Conservation (phyloP, 2,113 vertebrate genomes). For the Eublepharis macularius region DNA sequence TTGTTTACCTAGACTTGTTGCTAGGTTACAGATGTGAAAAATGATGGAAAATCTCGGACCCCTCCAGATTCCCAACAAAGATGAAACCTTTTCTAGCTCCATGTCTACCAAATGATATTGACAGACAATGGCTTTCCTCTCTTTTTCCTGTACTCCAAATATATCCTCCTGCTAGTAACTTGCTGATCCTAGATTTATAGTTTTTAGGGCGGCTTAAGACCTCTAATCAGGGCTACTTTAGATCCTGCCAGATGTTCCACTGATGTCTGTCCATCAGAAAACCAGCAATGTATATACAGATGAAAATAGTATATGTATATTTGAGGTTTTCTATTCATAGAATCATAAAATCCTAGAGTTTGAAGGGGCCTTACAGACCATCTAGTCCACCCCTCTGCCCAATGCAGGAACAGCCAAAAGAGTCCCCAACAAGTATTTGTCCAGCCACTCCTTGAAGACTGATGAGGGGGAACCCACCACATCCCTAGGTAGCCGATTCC, state of each 20-base stretch:
- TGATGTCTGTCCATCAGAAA: not conserved
- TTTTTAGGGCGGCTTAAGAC: not conserved
- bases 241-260: constrained; percentile 8
- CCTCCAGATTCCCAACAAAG: not conserved
- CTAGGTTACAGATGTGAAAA: constrained; percentile 57
- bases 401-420: no score
- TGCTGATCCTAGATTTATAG: constrained; percentile 11
- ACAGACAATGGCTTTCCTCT: not conserved
- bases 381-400: no score
- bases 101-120: not conserved
- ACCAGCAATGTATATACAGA: not conserved
- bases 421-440: no score
- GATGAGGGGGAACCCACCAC: no score
- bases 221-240: constrained; percentile 30
- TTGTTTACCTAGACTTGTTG: constrained; percentile 62
- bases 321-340: not conserved
- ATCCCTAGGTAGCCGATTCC: no score
- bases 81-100: not conserved
- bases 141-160: not conserved
- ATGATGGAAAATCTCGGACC: constrained; percentile 40
- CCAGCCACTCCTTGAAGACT: no score
- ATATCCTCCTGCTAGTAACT: not conserved
- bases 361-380: no score
- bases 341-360: no score
- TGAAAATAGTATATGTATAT: not conserved